Percentiles rank a stretch among this genome's conserved stretches.
phyloP scores from a whole-genome alignment of 2,113 vertebrate species.

The Tychaedon coryphoeus region DNA sequence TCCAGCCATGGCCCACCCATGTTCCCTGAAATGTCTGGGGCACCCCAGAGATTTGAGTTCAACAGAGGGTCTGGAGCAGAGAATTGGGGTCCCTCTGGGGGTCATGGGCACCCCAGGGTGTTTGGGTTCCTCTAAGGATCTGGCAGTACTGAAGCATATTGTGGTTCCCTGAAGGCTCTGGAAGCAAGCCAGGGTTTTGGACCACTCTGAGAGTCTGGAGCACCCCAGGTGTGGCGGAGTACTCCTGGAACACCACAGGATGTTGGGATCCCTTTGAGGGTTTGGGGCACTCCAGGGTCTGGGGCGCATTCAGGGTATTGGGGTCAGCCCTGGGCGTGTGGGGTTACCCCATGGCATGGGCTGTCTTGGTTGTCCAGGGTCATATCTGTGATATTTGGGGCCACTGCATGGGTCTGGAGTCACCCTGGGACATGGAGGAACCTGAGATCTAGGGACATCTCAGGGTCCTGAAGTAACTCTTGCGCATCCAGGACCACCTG shows the following conservation, averaged over 20 bases:
- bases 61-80: background rate
- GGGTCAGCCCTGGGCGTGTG: background rate
- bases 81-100: background rate
- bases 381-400: background rate
- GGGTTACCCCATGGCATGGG: background rate
- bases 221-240: background rate
- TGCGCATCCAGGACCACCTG: background rate
- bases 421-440: background rate
- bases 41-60: background rate
- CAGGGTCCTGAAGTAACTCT: background rate
- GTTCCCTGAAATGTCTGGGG: background rate
- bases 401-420: background rate
- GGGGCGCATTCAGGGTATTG: background rate
- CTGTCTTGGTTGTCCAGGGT: background rate
- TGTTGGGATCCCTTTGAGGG: too few species aligned
- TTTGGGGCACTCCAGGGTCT: background rate
- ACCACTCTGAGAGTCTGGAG: background rate
- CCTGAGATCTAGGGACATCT: background rate
- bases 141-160: background rate
- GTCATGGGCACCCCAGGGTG: background rate
- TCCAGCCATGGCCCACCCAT: background rate
- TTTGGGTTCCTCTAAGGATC: background rate
- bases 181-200: background rate
- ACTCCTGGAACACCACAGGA: too few species aligned
- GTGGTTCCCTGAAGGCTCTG: background rate